A percentile compares a stretch with the other conserved stretches of the same genome.
Conservation (phyloP, 2,888 invertebrate genomes). For the Embidobia sp. region DNA sequence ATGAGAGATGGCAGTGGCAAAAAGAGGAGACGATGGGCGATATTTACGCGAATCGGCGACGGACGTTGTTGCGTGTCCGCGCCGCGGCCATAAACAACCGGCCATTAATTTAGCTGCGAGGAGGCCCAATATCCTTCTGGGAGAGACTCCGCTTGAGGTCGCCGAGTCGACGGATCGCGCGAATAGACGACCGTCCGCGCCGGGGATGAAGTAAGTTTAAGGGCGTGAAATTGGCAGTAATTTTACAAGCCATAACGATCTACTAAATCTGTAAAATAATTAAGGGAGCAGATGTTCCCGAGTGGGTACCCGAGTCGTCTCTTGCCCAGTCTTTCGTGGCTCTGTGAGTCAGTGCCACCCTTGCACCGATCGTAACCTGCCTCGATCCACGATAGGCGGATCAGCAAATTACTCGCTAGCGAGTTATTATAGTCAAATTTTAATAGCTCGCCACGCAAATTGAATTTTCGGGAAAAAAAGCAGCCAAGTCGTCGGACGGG, state of each 20-base stretch:
- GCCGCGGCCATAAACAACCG: slow-evolving; percentile 79
- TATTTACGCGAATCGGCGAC: slow-evolving; percentile 77
- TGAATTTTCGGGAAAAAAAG: slow-evolving; percentile 32
- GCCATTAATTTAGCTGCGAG: slow-evolving; percentile 80
- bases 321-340: slow-evolving; percentile 40
- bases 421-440: slow-evolving; percentile 48
- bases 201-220: slow-evolving; percentile 79
- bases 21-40: slow-evolving; percentile 52
- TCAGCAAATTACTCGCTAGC: neutral
- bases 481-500: neutral
- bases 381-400: slow-evolving; percentile 17
- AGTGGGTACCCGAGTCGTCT: slow-evolving; percentile 28
- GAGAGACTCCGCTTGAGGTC: slow-evolving; percentile 64
- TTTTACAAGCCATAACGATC: slow-evolving; percentile 82
- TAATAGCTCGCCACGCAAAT: slow-evolving; percentile 32
- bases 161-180: slow-evolving; percentile 45
- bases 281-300: slow-evolving; percentile 80
- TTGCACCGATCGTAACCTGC: slow-evolving; percentile 29
- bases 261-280: slow-evolving; percentile 82
- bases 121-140: slow-evolving; percentile 78
- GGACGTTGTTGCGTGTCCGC: slow-evolving; percentile 72
- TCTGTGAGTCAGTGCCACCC: slow-evolving; percentile 42
- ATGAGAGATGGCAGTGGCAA: slow-evolving; percentile 52
- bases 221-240: slow-evolving; percentile 81
- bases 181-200: slow-evolving; percentile 52